Base-by-base conservation (phyloP, 2,888 invertebrate genomes). In the Macrophya annulata region DNA sequence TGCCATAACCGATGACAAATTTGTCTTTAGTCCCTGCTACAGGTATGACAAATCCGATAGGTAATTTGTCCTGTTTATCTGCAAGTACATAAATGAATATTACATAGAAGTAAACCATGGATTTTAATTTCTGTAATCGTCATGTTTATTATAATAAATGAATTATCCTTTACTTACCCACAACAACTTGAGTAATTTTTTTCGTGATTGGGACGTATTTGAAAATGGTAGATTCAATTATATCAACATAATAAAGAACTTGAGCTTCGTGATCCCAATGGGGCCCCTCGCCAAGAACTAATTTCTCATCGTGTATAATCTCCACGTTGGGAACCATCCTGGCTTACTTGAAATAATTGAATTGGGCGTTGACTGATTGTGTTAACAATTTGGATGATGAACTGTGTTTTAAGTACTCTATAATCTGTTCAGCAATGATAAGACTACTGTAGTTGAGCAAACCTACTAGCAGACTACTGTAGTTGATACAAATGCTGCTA, bases 201-300 rank as follows among this genome's bases (percentile, higher is more conserved):
- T 31, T 43, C n/a, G 81, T 68, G 43, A 25, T 40, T 17, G 79
- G 68, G 21, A 81, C 71, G 43, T 85, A 85, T 62, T 85, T 85
- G 4, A 81, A 71, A 51, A 85, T 55, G 37, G 71, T 51, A 71
- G 85, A 85, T 15, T 45, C 72, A 31, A 51, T 4, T 45, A 85
- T 85, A 71, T 85, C 72, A 40, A 85, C 85, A 25, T 68, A 85
- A 71, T 85, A 85, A 6, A 85, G 68, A 10, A 85, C 85, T 81
- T 82, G 81, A 17, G 55, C 25, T 10, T 85, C 55, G 10, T 77
- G 31, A 71, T 85, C 85, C 85, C 85, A 85, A 12, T 85, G 81
- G 40, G 85, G 85, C 10, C 85, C 85, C 25, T 85, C 81, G n/a
- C 85, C 85, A 79, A 85, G 25, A 79, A 45, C 12, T 2, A 85